Evolutionary conservation across 2,797 vertebrate genomes (phyloP), one percentile per base, ranked within the genome.

Genomic region (Enteromius anoplus): DNA sequence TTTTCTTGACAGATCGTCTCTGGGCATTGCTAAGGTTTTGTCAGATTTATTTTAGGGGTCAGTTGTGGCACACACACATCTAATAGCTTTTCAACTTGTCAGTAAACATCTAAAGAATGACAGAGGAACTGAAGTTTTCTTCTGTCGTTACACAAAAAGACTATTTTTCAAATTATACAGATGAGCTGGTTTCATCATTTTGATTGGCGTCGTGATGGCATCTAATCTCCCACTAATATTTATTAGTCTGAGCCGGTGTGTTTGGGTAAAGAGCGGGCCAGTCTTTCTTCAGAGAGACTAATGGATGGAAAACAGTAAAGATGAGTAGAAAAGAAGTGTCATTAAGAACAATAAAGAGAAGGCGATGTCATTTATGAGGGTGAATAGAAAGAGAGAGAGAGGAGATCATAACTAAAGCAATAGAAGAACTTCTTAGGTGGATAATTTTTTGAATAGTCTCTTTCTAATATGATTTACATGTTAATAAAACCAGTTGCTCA

Each of bases 311-410:
- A 76, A 42, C 45, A 15, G 64, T 21, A 64, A 53, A 78, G 45
- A 53, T 15, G 14, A 64, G 40, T 40, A 2, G 37, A 64, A 64
- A 64, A 47, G 23, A 77, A 17, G 51, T 23, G 75, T 26, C 14
- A 76, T 76, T 66, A 69, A 9, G 66, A 58, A 70, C 32, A 42
- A 80, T 42, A 42, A 45, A 26, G 66, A 40, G 12, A 69, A 45
- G 49, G 2, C 14, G 45, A 78, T 70, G 15, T 17, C 2, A 66
- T 79, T 66, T 79, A 42, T 66, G 23, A 69, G 85, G 75, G 37
- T 26, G 53, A 47, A 64, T n/a, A n/a, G 71, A 75, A 15, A 45
- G 77, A 65, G 78, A 88, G 86, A 84, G 83, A 90, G 82, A 87
- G 73, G 69, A 76, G 17, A 40, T 32, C 21, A 29, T 78, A 42